A percentile compares a stretch with the other conserved stretches of the same genome.
phyloP scores from a whole-genome alignment of 2,888 invertebrate genomes.

The Oscheius sp. region DNA sequence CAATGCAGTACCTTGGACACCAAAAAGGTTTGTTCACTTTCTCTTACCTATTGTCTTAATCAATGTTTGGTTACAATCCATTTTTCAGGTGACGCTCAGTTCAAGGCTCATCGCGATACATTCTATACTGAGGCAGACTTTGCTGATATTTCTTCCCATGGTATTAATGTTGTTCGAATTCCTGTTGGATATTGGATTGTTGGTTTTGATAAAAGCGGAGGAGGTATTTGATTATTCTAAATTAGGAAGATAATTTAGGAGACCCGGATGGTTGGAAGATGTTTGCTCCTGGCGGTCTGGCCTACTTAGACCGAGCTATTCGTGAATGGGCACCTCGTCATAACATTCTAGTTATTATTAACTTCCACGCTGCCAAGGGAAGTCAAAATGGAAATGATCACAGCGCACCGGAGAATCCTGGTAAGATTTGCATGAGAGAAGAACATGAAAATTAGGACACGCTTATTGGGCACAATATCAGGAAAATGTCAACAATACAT shows the following conservation, averaged over 20 bases:
- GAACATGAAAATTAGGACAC: neutral
- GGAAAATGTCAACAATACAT: constrained; percentile 16
- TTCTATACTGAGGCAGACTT: constrained; percentile 8
- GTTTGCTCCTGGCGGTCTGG: constrained; percentile 13
- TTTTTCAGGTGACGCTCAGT: constrained; percentile 6
- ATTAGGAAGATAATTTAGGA: neutral
- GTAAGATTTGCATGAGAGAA: neutral
- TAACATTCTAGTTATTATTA: neutral
- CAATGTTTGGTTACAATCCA: neutral
- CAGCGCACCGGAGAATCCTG: neutral
- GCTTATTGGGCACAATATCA: constrained; percentile 10
- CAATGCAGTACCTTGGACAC: constrained; percentile 15
- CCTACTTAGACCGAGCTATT: neutral
- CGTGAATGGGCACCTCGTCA: neutral
- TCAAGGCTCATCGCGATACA: neutral
- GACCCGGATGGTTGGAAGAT: constrained; percentile 8
- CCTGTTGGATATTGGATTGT: constrained; percentile 15
- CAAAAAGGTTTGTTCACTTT: neutral
- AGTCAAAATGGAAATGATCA: constrained; percentile 18
- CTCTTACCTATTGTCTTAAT: no score
- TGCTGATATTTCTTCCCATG: neutral
- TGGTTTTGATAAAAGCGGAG: constrained; percentile 13
- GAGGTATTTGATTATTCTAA: no score
- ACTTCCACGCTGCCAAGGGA: constrained; percentile 15
- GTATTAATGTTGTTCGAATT: constrained; percentile 11